Percentiles rank a stretch among this genome's conserved stretches.
These are phyloP conservation scores for Hoplodrina blanda DNA, from an alignment of 2,888 invertebrate genomes.

Conservation along the genomic window DNA sequence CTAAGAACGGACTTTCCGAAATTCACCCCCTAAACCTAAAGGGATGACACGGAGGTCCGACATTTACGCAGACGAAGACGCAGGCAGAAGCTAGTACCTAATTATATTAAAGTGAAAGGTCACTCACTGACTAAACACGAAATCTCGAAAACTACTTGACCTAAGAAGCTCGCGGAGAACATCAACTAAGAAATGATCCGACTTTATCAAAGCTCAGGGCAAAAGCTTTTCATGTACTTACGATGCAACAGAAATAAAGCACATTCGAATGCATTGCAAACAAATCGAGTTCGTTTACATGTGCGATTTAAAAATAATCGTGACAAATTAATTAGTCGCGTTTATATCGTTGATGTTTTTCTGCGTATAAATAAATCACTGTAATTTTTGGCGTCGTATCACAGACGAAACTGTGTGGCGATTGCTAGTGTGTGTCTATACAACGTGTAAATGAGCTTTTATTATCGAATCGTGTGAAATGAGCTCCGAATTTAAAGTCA, in stretches of 20 bases:
- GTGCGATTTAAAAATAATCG: slow-evolving; percentile 50
- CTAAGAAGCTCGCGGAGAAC: too few species aligned
- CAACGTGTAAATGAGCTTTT: neutral
- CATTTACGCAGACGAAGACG: too few species aligned
- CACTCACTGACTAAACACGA: too few species aligned
- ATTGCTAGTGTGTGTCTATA: neutral
- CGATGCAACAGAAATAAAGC: slow-evolving; percentile 3
- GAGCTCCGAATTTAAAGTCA: neutral
- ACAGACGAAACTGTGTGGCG: neutral
- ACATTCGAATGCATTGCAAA: slow-evolving; percentile 5
- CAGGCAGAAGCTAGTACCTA: too few species aligned
- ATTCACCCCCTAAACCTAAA: too few species aligned
- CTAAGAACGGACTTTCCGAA: too few species aligned
- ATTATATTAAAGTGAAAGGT: too few species aligned
- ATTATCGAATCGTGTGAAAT: neutral
- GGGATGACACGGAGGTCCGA: too few species aligned
- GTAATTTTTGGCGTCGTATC: slow-evolving; percentile 41
- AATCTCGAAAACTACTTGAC: too few species aligned
- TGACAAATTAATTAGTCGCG: slow-evolving; percentile 53
- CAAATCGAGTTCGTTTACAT: slow-evolving; percentile 33
- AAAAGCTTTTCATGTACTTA: too few species aligned
- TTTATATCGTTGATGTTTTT: slow-evolving; percentile 40
- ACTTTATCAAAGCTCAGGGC: too few species aligned
- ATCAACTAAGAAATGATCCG: too few species aligned
- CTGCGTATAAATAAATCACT: slow-evolving; percentile 44